Evolutionary conservation across 1,140 invertebrate genomes (phyloP), one percentile per base, ranked within the genome.

Genomic region (Epicauta chinensis): DNA sequence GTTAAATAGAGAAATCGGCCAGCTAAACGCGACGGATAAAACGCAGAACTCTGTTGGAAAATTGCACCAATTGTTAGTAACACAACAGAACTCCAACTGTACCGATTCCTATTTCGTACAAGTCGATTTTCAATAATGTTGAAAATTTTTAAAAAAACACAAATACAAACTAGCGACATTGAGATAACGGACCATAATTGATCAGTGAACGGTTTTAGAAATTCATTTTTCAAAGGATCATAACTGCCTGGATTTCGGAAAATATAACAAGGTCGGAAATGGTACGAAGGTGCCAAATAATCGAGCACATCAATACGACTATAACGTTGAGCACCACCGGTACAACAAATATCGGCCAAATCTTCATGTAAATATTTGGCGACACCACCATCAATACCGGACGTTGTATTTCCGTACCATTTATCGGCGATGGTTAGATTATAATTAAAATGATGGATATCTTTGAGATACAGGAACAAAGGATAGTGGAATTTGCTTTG

Each of bases 1-100:
- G 56, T 60, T n/a, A 71, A 56, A 36, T 65, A 60, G 12, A 67
- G 54, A 2, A 68, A 58, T 11, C 66, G 57, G 39, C 67, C 62
- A 11, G 67, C 46, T 6, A 57, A 31, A 7, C 53, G 49, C 16
- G 43, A 56, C 10, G 65, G 63, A 9, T 59, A 46, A 14, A 58
- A 45, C 17, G 55, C 48, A n/a, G 60, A 55, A 56, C 60, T 54
- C 57, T 62, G 60, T 34, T 62, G 60, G 7, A 54, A 30, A 37
- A 58, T 55, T 15, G 37, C 34, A 0, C 55, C 56, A 12, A 57
- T 51, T 31, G 58, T 56, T 15, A 53, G 47, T 16, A 64, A 38
- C 10, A 61, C 16, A 2, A 53, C 53, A 0, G 49, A 44, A 23
- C 38, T 40, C 40, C 53, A 53, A n/a, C 51, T 54, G 12, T 60